Evolutionary conservation across 2,113 vertebrate species (phyloP), one percentile per base, ranked within the genome.

Genomic region (Aplodontia rufa): DNA sequence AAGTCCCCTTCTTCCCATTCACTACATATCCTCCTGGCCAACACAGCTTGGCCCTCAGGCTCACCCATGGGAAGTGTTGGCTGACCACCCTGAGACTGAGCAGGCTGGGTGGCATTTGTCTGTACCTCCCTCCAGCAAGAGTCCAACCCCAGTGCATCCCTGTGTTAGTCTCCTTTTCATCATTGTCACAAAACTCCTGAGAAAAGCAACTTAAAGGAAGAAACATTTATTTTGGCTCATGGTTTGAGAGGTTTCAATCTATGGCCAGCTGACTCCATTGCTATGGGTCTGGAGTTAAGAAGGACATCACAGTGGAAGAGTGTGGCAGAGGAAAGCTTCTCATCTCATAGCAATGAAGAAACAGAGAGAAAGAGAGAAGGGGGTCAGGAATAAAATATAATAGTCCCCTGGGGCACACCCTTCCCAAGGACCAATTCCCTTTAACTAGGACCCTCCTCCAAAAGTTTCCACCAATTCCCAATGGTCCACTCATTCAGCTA

Each of bases 61-160:
- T 24, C 53, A n/a, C 17, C 42, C 32, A 26, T 4, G 16, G 47
- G 68, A 93, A 66, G 49, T 42, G 51, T 24, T 90, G 87, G 9
- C 64, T 92, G 84, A 76, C 42, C 11, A 4, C 49, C 9, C 2
- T 55, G 14, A 83, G 51, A 19, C 5, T 26, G 8, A 55, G 20
- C 30, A 49, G 13, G 14, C 32, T 87, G 13, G 0, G 9, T 53
- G 11, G 16, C 17, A 60, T n/a, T 42, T 19, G 4, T 64, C n/a
- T 10, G 49, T 4, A 8, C 47, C 1, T 4, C n/a, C 79, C n/a
- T 80, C 55, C 47, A 88, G 13, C 32, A 96, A 82, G 45, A 4
- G 8, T 83, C 22, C 71, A 20, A 12, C 7, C 51, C 35, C 42
- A 66, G 20, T 0, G 0, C 19, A 22, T 58, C 17, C 6, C 6